A percentile compares a stretch with the other conserved stretches of the same genome.
Conservation (phyloP, 2,113 vertebrate species). For the Cettia cetti region DNA sequence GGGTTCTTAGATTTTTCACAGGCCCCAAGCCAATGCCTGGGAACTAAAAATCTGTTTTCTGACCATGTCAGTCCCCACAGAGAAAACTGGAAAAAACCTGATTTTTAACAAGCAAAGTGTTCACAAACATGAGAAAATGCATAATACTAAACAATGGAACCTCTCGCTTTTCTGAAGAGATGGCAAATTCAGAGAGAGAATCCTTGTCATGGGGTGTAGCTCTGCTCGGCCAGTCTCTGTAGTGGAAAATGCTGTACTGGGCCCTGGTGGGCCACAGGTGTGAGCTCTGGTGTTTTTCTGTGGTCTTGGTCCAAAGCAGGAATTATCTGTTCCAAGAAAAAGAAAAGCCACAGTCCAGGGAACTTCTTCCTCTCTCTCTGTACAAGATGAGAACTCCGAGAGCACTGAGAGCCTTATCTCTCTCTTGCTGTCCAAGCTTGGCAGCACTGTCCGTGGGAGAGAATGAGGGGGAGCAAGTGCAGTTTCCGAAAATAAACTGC, state of each 20-base stretch:
- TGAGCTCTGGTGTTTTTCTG: neutral
- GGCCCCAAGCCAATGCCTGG: too few relatives aligned
- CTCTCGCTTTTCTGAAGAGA: neutral
- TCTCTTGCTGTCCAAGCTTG: neutral
- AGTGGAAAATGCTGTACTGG: neutral
- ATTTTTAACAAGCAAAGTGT: neutral
- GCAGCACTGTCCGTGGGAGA: neutral
- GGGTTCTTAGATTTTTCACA: too few relatives aligned
- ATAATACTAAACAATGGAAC: neutral
- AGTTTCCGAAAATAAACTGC: neutral
- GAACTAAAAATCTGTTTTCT: too few relatives aligned
- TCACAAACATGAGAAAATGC: neutral
- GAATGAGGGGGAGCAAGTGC: neutral
- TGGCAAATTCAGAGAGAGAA: neutral
- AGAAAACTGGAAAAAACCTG: neutral
- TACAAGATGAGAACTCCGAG: neutral
- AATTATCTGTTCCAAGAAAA: neutral
- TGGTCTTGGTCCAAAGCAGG: neutral
- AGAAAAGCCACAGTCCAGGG: neutral
- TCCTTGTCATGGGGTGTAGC: neutral
- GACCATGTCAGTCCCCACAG: too few relatives aligned
- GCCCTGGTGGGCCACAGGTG: neutral
- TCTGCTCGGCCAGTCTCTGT: neutral
- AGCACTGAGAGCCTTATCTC: neutral
- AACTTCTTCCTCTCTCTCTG: neutral